Evolutionary conservation across 2,888 invertebrate genomes (phyloP).

Genomic region (Chymomyza amoena): DNA sequence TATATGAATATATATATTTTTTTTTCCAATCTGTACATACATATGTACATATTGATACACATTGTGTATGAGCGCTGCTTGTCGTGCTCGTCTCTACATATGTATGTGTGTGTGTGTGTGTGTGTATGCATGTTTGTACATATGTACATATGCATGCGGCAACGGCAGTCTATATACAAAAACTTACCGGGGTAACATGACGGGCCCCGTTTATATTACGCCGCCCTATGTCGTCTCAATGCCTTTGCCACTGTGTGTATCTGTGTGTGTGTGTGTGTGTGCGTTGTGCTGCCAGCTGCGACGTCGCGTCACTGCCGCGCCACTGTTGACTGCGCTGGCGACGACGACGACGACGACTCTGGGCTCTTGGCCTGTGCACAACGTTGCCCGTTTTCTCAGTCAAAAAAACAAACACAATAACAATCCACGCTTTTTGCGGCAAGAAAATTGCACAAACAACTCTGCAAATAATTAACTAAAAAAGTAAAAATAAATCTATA

Average conservation of each 20-base stretch:
- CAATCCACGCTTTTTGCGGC: neutral
- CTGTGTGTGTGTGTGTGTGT: slow-evolving; percentile 8
- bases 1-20: neutral
- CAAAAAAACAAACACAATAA: slow-evolving; percentile 20
- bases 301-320: neutral
- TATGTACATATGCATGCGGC: slow-evolving; percentile 1
- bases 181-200: slow-evolving; percentile 1
- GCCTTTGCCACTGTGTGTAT: slow-evolving; percentile 8
- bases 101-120: neutral
- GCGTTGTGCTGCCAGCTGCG: neutral
- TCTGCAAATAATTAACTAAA: neutral
- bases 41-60: neutral
- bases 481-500: neutral
- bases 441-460: neutral
- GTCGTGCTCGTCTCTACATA: too few relatives aligned
- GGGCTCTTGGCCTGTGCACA: slow-evolving; percentile 4
- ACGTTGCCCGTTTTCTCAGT: slow-evolving; percentile 2
- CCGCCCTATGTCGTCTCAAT: slow-evolving; percentile 1
- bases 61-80: slow-evolving; percentile 1
- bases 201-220: neutral
- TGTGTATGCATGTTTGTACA: slow-evolving; percentile 10
- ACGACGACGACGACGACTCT: too few relatives aligned
- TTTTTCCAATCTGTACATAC: neutral
- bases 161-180: slow-evolving; percentile 25
- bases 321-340: neutral